Evolutionary conservation across 2,113 vertebrate genomes (phyloP).

Genomic region (Ochotona curzoniae): DNA sequence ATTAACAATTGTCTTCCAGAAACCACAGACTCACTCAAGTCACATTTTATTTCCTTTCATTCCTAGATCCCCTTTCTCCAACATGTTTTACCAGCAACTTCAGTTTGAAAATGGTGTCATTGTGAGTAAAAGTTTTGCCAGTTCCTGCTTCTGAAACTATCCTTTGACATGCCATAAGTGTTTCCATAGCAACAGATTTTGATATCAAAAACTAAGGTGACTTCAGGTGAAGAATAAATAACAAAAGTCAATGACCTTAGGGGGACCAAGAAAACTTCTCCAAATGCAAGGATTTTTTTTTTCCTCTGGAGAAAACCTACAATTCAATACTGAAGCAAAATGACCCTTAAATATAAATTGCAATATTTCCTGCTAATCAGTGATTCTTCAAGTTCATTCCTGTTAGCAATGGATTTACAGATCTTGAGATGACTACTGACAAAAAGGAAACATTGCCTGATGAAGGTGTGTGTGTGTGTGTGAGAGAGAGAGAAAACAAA

Average conservation of each 20-base stretch:
- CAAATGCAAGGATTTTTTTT: background rate
- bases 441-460: constrained; percentile 38
- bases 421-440: background rate
- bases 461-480: background rate
- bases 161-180: constrained; percentile 32
- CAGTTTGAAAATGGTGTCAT: constrained; percentile 57
- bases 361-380: background rate
- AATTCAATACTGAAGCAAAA: constrained; percentile 1
- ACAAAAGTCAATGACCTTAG: constrained; percentile 6
- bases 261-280: background rate
- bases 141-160: constrained; percentile 43
- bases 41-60: constrained; percentile 60
- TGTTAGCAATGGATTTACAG: constrained; percentile 38
- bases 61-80: background rate
- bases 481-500: too few species aligned
- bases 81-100: constrained; percentile 53
- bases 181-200: constrained; percentile 55
- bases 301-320: background rate
- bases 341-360: constrained; percentile 48
- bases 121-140: constrained; percentile 54
- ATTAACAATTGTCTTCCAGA: constrained; percentile 59
- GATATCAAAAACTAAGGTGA: constrained; percentile 58
- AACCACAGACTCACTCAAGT: constrained; percentile 16
- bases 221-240: constrained; percentile 58
- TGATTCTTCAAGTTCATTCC: constrained; percentile 41